A percentile compares a stretch with the other conserved stretches of the same genome.
Conservation (phyloP, 2,888 invertebrate genomes). For the Dryocosmus kuriphilus region DNA sequence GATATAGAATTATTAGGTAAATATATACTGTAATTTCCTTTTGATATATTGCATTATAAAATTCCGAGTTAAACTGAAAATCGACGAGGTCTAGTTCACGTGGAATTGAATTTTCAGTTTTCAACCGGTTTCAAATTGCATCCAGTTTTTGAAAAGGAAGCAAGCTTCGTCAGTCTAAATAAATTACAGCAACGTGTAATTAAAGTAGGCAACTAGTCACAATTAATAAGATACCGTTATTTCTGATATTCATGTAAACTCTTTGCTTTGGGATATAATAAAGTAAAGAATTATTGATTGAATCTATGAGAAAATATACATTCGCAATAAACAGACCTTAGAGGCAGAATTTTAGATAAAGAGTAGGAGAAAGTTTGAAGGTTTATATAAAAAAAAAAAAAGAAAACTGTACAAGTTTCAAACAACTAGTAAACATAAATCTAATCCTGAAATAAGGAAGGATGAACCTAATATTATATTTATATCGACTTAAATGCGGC, state of each 20-base stretch:
- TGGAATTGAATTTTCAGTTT: slow-evolving; percentile 14
- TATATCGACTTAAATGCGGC: too few species aligned
- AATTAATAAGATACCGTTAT: slow-evolving; percentile 29
- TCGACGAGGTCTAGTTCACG: not conserved
- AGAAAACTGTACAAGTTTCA: too few species aligned
- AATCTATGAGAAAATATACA: not conserved
- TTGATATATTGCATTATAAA: slow-evolving; percentile 10
- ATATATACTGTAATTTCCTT: not conserved
- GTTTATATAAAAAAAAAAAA: too few species aligned
- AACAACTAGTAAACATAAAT: too few species aligned
- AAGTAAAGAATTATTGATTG: not conserved
- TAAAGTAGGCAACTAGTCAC: slow-evolving; percentile 28
- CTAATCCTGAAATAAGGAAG: too few species aligned
- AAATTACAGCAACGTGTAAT: slow-evolving; percentile 26
- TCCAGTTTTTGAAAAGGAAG: slow-evolving; percentile 27
- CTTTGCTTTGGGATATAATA: not conserved
- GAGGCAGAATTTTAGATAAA: too few species aligned
- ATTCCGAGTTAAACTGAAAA: not conserved
- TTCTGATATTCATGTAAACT: slow-evolving; percentile 24
- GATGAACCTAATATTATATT: too few species aligned
- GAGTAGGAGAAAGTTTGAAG: too few species aligned
- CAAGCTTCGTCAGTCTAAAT: slow-evolving; percentile 27
- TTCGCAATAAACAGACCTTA: not conserved
- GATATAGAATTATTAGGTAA: not conserved
- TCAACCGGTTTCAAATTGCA: slow-evolving; percentile 30